These are phyloP conservation scores for Tupaia chinensis DNA, from an alignment of 2,113 vertebrate genomes.

Conservation along the genomic window DNA sequence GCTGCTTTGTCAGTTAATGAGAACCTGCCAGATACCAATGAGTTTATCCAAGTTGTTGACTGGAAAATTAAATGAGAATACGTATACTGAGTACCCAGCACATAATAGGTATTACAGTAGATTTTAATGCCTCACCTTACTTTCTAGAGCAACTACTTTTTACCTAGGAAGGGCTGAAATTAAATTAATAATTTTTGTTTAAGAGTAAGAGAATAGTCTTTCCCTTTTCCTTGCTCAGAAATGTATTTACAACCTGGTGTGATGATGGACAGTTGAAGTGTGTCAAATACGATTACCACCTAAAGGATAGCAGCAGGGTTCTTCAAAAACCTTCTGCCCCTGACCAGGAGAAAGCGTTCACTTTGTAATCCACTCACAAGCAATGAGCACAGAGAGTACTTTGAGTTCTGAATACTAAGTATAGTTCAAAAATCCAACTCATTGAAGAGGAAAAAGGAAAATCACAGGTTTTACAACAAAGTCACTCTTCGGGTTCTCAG, in stretches of 20 bases:
- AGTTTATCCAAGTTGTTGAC: not conserved
- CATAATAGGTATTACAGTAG: not conserved
- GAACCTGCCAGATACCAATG: not conserved
- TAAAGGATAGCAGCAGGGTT: constrained; percentile 60
- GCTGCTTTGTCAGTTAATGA: not conserved
- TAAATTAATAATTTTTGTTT: constrained; percentile 34
- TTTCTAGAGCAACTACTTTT: not conserved
- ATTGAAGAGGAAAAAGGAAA: constrained; percentile 82
- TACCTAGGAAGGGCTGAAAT: constrained; percentile 40
- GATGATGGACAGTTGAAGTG: constrained; percentile 63
- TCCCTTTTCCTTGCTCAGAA: constrained; percentile 66
- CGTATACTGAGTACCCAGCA: not conserved
- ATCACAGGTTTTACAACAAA: constrained; percentile 84
- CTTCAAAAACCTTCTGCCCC: constrained; percentile 76
- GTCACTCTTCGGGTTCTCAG: constrained; percentile 82
- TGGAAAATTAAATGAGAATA: not conserved
- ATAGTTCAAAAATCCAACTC: constrained; percentile 84
- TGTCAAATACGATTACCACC: constrained; percentile 38
- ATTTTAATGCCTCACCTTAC: not conserved
- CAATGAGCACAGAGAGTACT: constrained; percentile 71
- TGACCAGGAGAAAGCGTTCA: constrained; percentile 67
- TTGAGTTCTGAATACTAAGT: constrained; percentile 82
- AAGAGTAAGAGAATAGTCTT: constrained; percentile 63
- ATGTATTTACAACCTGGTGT: constrained; percentile 46
- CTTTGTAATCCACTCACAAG: constrained; percentile 71